Evolutionary conservation across 1,140 invertebrate species (phyloP), one percentile per base, ranked within the genome.

Genomic region (Hestina assimilis): DNA sequence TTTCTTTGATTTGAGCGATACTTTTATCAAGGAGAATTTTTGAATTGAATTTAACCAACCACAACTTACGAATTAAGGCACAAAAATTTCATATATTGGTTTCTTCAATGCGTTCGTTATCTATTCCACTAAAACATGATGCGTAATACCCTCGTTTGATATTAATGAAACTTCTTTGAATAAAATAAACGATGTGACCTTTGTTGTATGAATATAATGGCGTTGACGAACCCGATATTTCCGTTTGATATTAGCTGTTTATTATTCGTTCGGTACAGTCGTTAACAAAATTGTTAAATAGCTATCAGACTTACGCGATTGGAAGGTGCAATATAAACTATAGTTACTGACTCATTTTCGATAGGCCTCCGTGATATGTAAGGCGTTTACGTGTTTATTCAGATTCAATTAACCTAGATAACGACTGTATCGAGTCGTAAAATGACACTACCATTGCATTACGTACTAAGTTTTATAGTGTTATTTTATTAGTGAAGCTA

Each of bases 131-230:
- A 28, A 38, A 51, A 40, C 21, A 38, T 23, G 15, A n/a, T 40
- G 9, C 17, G 46, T 50, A 38, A 50, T 51, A 51, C 47, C 47
- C 38, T 35, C 47, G 26, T 46, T 48, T 21, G 58, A 47, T 69
- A 62, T 60, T 66, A 75, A 76, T 70, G 67, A 65, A 63, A 69
- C 57, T 68, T 73, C 69, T 63, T 73, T 61, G 61, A 63, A 63
- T 76, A 69, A 79, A 75, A 79, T 77, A 75, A 79, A 72, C 66
- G 64, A 69, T 72, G 66, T 72, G 69, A 83, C 78, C 72, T 82
- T 77, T 76, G 69, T 77, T 76, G 69, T 80, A 79, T 84, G 79
- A 75, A 82, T 81, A 79, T 81, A 84, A 77, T 79, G 73, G 76
- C 69, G 69, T 53, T 70, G 75, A 75, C 73, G 75, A 79, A 81